These are phyloP conservation scores for Megaceryle alcyon DNA, from an alignment of 2,797 vertebrate species.

Conservation along the genomic window DNA sequence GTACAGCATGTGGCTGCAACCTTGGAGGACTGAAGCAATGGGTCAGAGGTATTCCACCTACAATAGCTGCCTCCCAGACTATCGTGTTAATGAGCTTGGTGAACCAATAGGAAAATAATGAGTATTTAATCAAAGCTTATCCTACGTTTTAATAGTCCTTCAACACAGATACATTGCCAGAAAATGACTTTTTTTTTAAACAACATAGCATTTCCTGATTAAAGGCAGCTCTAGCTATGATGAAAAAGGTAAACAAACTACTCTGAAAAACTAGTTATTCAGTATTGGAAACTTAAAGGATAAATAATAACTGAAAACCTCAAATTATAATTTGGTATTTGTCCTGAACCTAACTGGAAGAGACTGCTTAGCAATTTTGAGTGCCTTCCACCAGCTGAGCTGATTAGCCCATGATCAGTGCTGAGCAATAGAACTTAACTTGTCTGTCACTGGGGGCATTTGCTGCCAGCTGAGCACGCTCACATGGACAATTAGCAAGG, in stretches of 20 bases:
- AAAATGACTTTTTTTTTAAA: neutral
- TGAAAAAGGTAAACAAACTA: neutral
- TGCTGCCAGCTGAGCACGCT: neutral
- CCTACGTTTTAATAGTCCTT: neutral
- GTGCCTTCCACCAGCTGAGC: neutral
- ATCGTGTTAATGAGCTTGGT: neutral
- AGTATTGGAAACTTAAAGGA: neutral
- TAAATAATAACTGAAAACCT: neutral
- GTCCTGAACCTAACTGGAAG: neutral
- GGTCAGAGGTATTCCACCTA: neutral
- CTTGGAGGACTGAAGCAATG: neutral
- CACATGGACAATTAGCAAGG: neutral
- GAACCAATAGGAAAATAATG: accelerated
- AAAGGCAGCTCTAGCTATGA: neutral
- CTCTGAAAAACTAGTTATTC: neutral
- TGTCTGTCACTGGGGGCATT: neutral
- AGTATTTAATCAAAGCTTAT: neutral
- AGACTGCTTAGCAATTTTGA: neutral
- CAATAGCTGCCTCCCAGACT: neutral
- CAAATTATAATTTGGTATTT: neutral
- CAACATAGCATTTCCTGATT: neutral
- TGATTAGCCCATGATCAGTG: neutral
- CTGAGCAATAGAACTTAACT: neutral
- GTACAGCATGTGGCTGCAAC: neutral
- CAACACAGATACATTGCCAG: neutral